A percentile compares a stretch with the other conserved stretches of the same genome.
phyloP scores from a whole-genome alignment of 2,113 vertebrate species.

The Hippocampus zosterae region DNA sequence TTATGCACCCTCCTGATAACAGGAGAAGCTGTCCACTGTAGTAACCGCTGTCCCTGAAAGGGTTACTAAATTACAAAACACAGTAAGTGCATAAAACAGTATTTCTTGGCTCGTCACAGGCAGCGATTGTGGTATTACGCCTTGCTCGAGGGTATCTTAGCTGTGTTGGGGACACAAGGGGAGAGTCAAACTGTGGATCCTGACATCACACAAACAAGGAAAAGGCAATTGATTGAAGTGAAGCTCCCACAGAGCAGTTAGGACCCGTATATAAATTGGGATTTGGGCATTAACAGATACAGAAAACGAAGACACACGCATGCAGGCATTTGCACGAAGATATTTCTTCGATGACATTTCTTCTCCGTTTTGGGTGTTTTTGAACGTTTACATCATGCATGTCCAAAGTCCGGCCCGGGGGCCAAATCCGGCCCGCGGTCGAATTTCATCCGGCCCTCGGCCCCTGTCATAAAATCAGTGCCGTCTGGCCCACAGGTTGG shows the following conservation, averaged over 20 bases:
- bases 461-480: too few relatives aligned
- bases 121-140: too few relatives aligned
- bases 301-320: neutral
- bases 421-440: too few relatives aligned
- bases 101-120: too few relatives aligned
- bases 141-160: neutral
- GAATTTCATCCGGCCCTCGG: too few relatives aligned
- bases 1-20: too few relatives aligned
- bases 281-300: neutral
- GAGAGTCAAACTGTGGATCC: neutral
- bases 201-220: neutral
- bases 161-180: too few relatives aligned
- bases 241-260: neutral
- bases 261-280: neutral
- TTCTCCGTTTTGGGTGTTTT: neutral
- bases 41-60: neutral
- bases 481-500: too few relatives aligned
- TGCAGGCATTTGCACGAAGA: neutral
- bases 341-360: too few relatives aligned
- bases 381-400: neutral
- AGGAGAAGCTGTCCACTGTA: too few relatives aligned
- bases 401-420: too few relatives aligned
- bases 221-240: neutral
- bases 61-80: constrained; percentile 7
- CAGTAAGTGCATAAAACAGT: too few relatives aligned